Base-by-base conservation (phyloP, 2,888 invertebrate species). In the Lithosia quadra region DNA sequence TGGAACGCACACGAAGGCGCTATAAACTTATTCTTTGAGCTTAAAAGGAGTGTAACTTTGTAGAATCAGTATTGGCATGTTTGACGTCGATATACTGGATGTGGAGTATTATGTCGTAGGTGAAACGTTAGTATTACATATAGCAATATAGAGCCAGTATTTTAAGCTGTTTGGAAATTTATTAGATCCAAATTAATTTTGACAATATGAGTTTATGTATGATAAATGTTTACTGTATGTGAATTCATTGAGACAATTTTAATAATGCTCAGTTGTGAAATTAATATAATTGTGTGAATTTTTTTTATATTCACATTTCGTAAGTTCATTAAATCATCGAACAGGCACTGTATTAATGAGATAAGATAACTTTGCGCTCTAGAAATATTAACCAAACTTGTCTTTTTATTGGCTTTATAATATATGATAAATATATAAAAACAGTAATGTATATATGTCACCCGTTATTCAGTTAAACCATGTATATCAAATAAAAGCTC, bases 141-240 rank as follows among this genome's bases (percentile, higher is more conserved):
- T 76, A 71, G 71, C 72, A 80, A 80, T 75, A 79, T 67, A 67
- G 60, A 61, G 49, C 15, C 79, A 78, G 79, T 76, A 78, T 79
- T 78, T 28, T 67, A 61, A 59, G 57, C 56, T 57, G 5, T 67
- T 62, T 57, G 61, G 28, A 67, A 57, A 21, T 56, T 21, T 39
- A 24, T 24, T 24, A 24, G 22, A 39, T 24, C 28, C 62, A 63
- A 63, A 56, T 56, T 11, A 39, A 11, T 39, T 39, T 53, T 34
- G 34, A 55, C 53, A 63, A 63, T 63, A 55, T 49, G 28, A 49
- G 28, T 49, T n/a, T n/a, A n/a, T n/a, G n/a, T n/a, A n/a, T n/a
- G n/a, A n/a, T n/a, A n/a, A n/a, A n/a, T n/a, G n/a, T n/a, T n/a
- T n/a, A n/a, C n/a, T n/a, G n/a, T n/a, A 28, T 18, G 28, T 39